phyloP scores from a whole-genome alignment of 2,797 vertebrate genomes.

The Intellagama lesueurii region DNA sequence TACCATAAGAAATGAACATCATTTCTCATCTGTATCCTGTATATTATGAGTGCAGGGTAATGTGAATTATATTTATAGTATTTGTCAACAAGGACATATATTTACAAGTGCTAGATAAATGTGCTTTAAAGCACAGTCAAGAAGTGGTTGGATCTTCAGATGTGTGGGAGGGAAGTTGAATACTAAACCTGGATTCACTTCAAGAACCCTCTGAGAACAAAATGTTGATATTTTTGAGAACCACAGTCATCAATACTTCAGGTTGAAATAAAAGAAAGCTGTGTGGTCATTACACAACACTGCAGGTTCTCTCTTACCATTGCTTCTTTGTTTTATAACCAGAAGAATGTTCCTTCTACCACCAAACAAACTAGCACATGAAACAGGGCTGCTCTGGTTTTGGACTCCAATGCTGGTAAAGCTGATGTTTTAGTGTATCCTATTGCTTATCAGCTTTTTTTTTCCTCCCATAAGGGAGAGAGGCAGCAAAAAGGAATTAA shows the following conservation, averaged over 20 bases:
- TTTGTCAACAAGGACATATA: neutral
- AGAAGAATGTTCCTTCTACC: neutral
- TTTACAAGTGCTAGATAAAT: neutral
- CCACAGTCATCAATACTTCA: neutral
- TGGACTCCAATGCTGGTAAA: neutral
- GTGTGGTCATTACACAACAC: too few relatives aligned
- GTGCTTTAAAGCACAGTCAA: neutral
- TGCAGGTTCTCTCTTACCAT: too few relatives aligned
- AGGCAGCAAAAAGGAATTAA: neutral
- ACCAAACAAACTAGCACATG: neutral
- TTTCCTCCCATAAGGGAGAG: neutral
- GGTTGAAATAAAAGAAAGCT: too few relatives aligned
- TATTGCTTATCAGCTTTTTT: neutral
- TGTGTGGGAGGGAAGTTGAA: neutral
- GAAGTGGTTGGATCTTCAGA: neutral
- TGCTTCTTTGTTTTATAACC: too few relatives aligned
- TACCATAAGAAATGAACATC: neutral
- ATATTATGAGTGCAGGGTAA: neutral
- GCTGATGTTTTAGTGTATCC: neutral
- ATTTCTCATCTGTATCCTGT: neutral
- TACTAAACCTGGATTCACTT: neutral
- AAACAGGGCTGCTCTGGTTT: neutral
- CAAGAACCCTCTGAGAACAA: neutral
- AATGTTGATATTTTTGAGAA: neutral
- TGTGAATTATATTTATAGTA: neutral